Evolutionary conservation across 2,888 invertebrate species (phyloP), one percentile per base, ranked within the genome.

Genomic region (Volucella inflata): DNA sequence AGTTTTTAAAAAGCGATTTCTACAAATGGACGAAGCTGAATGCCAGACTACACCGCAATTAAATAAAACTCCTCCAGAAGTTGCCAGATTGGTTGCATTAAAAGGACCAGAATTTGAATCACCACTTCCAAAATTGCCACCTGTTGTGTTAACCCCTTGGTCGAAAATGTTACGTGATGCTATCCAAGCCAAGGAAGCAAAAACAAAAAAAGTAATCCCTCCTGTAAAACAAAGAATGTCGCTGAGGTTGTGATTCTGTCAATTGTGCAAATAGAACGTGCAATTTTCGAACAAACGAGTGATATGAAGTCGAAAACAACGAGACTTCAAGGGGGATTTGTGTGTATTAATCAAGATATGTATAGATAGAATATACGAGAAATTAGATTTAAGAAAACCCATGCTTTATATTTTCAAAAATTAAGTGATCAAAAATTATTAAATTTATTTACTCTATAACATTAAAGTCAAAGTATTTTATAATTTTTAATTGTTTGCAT

Each of bases 81-180:
- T 83, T 10, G 62, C 74, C 1, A 68, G 40, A 6, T 38, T 74
- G n/a, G 64, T 46, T 6, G 11, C 44, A 2, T 48, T 62, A n/a
- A 72, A 74, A n/a, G 1, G 42, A 21, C 42, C 21, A 2, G 57
- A 14, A 2, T 9, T 40, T 1, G 64, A 14, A 6, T 11, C 40
- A 10, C 83, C 83, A 3, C 14, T 83, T 10, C 83, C 83, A 8
- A 68, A 74, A 42, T 50, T 83, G 9, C 74, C 83, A 67, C 46
- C 83, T 30, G 74, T 83, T n/a, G 57, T 83, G 30, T 40, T 83
- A 10, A 83, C 83, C 10, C 83, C 83, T 40, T 78, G 83, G 83
- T 83, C 83, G 2, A 78, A 74, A 42, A 74, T 83, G 50, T 59
- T 83, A 50, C 83, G 83, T 10, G 78, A 78, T n/a, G 83, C 83